Base-by-base conservation (phyloP, 2,888 invertebrate species). In the Meganola albula region DNA sequence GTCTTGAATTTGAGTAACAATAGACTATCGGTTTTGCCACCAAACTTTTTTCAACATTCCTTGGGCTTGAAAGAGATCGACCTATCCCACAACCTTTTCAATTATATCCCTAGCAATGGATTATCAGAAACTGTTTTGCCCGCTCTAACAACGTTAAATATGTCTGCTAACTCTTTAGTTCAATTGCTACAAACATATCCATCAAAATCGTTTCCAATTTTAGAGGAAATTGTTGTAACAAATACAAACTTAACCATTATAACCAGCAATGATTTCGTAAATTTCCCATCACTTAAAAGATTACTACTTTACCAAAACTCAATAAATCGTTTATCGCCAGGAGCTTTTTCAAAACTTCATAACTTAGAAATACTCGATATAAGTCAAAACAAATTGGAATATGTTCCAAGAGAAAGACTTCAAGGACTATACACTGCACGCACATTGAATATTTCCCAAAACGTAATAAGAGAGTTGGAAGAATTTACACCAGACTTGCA, bases 261-360 rank as follows among this genome's bases (percentile, higher is more conserved):
- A 27, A 94, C 94, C 0, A 93, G 93, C 49, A 93, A 92, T 63
- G 95, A 95, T 62, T 95, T 96, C 58, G 93, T 94, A 59, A 91
- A 92, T 18, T 95, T 95, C 59, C 93, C 94, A 10, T 89, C 91
- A 0, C 77, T 95, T 18, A 89, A 93, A 61, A 93, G 92, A 59
- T 87, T 95, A 34, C 91, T 91, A 61, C 75, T 95, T 51, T 88
- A 90, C 21, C 89, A 88, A 51, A 95, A 95, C 73, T 86, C 90
- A 38, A 92, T 95, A 45, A 90, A 92, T 9, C 87, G 93, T 41
- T 89, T 97, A 39, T 94, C 95, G 2, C 94, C 96, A 0, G 93
- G 94, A 22, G 95, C 96, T 30, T 95, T 97, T 66, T 90, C 91
- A 29, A 91, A 91, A 52, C 82, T 95, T 14, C 90, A 91, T 24